These are phyloP conservation scores for Chymomyza amoena DNA, from an alignment of 2,888 invertebrate species.

Conservation along the genomic window DNA sequence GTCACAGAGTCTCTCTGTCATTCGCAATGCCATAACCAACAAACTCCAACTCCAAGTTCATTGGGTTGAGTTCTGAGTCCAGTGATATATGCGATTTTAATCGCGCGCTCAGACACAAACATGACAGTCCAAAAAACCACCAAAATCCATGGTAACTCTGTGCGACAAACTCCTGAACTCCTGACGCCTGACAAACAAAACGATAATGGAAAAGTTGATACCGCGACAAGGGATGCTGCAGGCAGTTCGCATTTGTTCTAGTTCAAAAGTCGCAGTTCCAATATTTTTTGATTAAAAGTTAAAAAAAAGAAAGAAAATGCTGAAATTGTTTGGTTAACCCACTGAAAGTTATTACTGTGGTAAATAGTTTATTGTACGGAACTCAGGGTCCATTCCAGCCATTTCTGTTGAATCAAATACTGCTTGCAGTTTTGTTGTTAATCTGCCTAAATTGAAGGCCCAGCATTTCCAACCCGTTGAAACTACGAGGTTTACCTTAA, in stretches of 20 bases:
- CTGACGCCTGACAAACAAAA: slow-evolving; percentile 30
- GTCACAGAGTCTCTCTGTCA: neutral
- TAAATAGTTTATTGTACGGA: no score
- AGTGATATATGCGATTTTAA: slow-evolving; percentile 68
- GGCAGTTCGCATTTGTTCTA: neutral
- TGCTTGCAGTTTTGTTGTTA: no score
- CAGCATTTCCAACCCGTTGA: no score
- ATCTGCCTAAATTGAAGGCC: no score
- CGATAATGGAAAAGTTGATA: slow-evolving; percentile 26
- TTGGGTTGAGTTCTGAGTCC: slow-evolving; percentile 10
- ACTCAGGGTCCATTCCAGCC: no score
- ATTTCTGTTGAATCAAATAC: no score
- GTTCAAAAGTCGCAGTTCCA: neutral
- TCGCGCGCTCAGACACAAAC: slow-evolving; percentile 66
- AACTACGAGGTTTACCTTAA: no score
- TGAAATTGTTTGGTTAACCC: neutral
- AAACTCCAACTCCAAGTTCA: neutral
- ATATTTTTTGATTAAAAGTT: neutral
- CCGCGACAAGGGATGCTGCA: neutral
- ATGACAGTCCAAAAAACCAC: slow-evolving; percentile 41
- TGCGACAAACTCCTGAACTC: slow-evolving; percentile 42
- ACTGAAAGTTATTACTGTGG: neutral
- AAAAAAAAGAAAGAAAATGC: neutral
- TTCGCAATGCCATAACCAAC: neutral
- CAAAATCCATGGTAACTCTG: slow-evolving; percentile 57